A percentile compares a stretch with the other conserved stretches of the same genome.
These are phyloP conservation scores for Australoheros scitulus DNA, from an alignment of 2,113 vertebrate species.

Conservation along the genomic window DNA sequence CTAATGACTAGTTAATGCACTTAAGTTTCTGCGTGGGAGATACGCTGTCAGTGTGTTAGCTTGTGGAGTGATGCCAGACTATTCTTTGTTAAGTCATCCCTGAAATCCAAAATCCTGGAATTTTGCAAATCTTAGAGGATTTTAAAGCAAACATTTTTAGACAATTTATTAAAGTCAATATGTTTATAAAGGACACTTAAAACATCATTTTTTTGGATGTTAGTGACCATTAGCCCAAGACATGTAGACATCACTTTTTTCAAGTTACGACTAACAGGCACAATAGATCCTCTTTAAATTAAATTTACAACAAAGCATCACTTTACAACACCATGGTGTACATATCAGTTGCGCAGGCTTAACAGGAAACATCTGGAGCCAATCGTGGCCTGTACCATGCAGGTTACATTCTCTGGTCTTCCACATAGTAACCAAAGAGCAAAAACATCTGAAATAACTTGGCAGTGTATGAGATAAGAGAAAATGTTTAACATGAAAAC, in stretches of 20 bases:
- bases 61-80: neutral
- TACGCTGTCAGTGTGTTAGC: neutral
- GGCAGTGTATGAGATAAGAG: conserved; percentile 22
- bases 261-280: conserved; percentile 18
- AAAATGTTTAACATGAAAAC: conserved; percentile 29
- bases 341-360: conserved; percentile 29
- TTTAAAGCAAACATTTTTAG: conserved; percentile 2
- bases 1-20: conserved; percentile 5
- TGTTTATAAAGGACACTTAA: neutral
- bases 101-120: conserved; percentile 10
- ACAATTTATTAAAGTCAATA: neutral
- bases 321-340: conserved; percentile 34
- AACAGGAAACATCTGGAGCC: conserved; percentile 76
- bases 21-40: conserved; percentile 1
- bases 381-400: conserved; percentile 32
- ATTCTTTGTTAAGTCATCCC: conserved; percentile 39
- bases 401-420: conserved; percentile 52
- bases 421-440: conserved; percentile 45
- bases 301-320: conserved; percentile 34
- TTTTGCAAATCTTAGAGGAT: conserved; percentile 8
- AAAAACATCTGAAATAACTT: conserved; percentile 58
- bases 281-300: conserved; percentile 14
- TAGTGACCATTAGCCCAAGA: neutral
- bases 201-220: neutral
- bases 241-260: neutral